phyloP scores from a whole-genome alignment of 1,140 invertebrate genomes.

The Charaxes varanes region DNA sequence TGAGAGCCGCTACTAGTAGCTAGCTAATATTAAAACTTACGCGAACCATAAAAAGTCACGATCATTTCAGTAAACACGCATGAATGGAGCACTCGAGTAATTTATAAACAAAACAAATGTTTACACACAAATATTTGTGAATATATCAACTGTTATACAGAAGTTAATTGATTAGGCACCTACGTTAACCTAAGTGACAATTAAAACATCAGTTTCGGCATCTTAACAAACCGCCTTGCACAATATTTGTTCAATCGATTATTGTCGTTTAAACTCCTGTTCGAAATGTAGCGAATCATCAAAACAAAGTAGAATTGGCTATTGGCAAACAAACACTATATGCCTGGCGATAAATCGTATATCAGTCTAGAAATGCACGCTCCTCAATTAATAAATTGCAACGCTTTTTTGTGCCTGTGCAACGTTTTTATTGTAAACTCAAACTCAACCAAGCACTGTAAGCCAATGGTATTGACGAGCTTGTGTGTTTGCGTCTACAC shows the following conservation, averaged over 20 bases:
- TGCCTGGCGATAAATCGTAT: too few species aligned
- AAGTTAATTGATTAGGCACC: slow-evolving; percentile 23
- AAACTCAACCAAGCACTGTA: too few species aligned
- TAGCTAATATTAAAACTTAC: too few species aligned
- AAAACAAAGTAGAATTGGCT: slow-evolving; percentile 43
- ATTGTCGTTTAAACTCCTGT: slow-evolving; percentile 41
- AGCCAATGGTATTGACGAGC: too few species aligned
- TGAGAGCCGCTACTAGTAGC: too few species aligned
- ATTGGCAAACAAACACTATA: slow-evolving; percentile 36
- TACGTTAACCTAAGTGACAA: slow-evolving; percentile 17
- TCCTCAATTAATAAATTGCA: too few species aligned
- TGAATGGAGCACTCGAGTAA: slow-evolving; percentile 7
- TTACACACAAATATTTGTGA: slow-evolving; percentile 19
- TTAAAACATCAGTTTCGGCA: slow-evolving; percentile 27
- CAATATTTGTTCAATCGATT: slow-evolving; percentile 50
- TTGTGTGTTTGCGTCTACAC: too few species aligned
- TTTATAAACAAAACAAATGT: slow-evolving; percentile 19
- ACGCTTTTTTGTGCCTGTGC: too few species aligned
- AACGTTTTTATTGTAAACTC: too few species aligned
- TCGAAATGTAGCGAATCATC: slow-evolving; percentile 53
- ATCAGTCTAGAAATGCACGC: too few species aligned
- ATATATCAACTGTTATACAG: slow-evolving; percentile 12
- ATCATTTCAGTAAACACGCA: slow-evolving; percentile 4
- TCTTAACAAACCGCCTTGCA: slow-evolving; percentile 23
- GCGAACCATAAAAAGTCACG: not conserved